These are phyloP conservation scores for Pseudomyrmex cubaensis DNA, from an alignment of 1,140 invertebrate genomes.

Conservation along the genomic window DNA sequence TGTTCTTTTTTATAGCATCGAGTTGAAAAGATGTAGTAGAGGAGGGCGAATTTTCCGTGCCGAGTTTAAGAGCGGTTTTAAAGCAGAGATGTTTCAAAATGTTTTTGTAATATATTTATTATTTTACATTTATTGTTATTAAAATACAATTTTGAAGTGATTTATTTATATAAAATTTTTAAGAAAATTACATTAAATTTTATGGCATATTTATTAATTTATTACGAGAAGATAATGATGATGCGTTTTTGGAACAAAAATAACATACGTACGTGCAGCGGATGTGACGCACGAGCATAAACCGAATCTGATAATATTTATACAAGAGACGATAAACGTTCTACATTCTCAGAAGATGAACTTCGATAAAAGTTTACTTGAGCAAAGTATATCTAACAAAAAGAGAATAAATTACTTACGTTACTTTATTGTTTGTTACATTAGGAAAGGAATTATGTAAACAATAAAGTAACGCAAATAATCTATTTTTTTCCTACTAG, in stretches of 20 bases:
- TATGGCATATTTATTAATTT: background rate
- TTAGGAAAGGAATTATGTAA: background rate
- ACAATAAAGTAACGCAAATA: background rate
- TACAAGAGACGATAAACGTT: constrained; percentile 59
- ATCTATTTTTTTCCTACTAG: too few species aligned
- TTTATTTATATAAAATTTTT: background rate
- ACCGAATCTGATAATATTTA: constrained; percentile 67
- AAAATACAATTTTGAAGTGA: background rate
- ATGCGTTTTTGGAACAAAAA: constrained; percentile 49
- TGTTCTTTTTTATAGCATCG: too few species aligned
- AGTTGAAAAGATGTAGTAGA: too few species aligned
- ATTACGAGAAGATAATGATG: background rate
- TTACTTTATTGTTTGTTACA: background rate
- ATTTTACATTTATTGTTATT: constrained; percentile 9
- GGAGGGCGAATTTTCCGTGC: too few species aligned
- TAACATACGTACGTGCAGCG: constrained; percentile 40
- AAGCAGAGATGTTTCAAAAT: background rate
- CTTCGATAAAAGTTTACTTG: constrained; percentile 26
- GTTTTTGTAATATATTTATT: background rate
- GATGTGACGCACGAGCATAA: constrained; percentile 58
- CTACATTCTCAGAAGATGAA: constrained; percentile 29
- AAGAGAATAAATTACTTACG: background rate
- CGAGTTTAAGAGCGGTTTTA: background rate
- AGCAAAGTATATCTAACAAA: background rate
- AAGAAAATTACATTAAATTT: background rate